These are phyloP conservation scores for Ctena decussata DNA, from an alignment of 2,888 invertebrate genomes.

Conservation along the genomic window DNA sequence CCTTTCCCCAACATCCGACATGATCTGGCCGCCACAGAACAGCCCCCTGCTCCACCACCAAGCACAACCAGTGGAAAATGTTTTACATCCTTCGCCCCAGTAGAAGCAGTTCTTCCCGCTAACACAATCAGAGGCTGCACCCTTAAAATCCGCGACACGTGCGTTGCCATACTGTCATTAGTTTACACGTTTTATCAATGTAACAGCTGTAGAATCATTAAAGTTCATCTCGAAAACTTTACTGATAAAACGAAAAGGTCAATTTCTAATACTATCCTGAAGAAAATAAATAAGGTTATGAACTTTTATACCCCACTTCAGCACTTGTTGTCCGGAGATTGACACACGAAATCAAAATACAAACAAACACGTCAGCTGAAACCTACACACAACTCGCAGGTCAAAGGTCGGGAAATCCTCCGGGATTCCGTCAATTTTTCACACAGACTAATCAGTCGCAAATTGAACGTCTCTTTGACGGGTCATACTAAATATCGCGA, in stretches of 20 bases:
- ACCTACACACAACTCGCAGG: background rate
- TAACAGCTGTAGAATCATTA: background rate
- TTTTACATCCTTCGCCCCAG: constrained; percentile 15
- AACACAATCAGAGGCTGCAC: background rate
- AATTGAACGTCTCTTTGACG: no score
- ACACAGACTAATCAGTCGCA: background rate
- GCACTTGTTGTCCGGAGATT: background rate
- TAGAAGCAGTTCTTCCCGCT: background rate
- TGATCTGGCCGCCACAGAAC: constrained; percentile 95
- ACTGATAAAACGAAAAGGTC: background rate
- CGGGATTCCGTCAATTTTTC: background rate
- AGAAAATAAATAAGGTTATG: background rate
- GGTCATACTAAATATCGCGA: no score
- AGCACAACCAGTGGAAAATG: constrained; percentile 93
- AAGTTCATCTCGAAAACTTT: background rate
- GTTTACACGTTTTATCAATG: background rate
- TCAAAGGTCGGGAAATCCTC: background rate
- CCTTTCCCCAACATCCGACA: constrained; percentile 91
- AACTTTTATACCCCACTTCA: background rate
- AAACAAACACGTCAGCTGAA: constrained; percentile 17
- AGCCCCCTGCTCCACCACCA: constrained; percentile 98
- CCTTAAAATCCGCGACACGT: constrained; percentile 4
- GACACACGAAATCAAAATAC: constrained; percentile 7
- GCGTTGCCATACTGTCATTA: background rate
- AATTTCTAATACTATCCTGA: background rate